phyloP scores from a whole-genome alignment of 1,140 invertebrate species.

The Saxidomus purpurata region DNA sequence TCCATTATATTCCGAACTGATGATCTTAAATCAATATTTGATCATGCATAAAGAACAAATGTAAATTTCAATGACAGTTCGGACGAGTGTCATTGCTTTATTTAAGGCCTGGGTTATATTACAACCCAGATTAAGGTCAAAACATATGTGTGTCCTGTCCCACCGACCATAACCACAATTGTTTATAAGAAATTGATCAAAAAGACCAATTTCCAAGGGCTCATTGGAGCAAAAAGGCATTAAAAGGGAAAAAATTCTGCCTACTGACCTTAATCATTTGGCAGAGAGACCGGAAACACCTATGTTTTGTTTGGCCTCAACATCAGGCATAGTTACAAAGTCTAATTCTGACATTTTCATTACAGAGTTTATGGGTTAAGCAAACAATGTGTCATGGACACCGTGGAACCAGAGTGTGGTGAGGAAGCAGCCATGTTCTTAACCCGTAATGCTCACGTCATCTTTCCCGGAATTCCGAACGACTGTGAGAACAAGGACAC shows the following conservation, averaged over 20 bases:
- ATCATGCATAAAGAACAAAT: no score
- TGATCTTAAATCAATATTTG: no score
- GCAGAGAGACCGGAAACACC: background rate
- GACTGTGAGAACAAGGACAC: background rate
- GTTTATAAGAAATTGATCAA: no score
- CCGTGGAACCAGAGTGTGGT: background rate
- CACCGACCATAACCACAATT: no score
- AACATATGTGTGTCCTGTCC: no score
- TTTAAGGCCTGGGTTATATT: no score
- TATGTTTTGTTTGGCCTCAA: background rate
- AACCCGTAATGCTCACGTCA: background rate
- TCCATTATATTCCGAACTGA: no score
- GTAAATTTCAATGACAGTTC: no score
- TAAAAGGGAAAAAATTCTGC: background rate
- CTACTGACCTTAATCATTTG: background rate
- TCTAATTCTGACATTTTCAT: background rate
- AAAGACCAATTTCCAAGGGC: no score
- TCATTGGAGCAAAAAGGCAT: no score
- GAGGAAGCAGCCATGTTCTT: background rate
- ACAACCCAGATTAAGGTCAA: no score
- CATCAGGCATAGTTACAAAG: background rate
- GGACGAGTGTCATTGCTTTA: no score
- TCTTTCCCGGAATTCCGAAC: constrained; percentile 5
- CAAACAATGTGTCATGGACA: background rate
- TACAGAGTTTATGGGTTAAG: background rate